Conservation (phyloP, 2,797 vertebrate species). For the Aeoliscus strigatus region DNA sequence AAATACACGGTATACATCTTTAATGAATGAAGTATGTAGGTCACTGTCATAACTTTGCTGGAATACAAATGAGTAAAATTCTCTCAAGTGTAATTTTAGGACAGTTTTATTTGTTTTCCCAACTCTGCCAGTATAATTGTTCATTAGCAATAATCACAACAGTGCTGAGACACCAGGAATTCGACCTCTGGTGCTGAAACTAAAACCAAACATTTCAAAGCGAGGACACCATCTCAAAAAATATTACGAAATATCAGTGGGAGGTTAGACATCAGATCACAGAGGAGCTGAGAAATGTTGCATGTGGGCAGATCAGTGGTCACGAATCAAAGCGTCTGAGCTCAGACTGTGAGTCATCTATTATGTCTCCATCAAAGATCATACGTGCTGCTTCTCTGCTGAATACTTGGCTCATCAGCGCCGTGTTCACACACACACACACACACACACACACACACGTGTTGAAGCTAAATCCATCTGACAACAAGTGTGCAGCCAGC, state of each 20-base stretch:
- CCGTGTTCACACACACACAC: conserved; percentile 2
- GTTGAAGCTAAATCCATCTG: not conserved
- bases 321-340: conserved; percentile 35
- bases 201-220: too few species aligned
- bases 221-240: not conserved
- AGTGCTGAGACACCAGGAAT: too few species aligned
- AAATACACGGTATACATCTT: too few species aligned
- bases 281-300: conserved; percentile 3
- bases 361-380: conserved; percentile 25
- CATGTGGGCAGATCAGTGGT: conserved; percentile 44
- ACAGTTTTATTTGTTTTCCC: too few species aligned
- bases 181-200: too few species aligned
- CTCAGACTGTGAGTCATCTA: conserved; percentile 34
- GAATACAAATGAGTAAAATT: too few species aligned
- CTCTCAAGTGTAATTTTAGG: too few species aligned
- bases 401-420: not conserved
- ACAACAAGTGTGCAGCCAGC: too few species aligned
- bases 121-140: too few species aligned
- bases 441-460: not conserved
- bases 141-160: too few species aligned
- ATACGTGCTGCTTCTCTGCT: conserved; percentile 19
- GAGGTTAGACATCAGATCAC: conserved; percentile 28
- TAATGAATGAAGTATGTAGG: too few species aligned
- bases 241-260: conserved; percentile 12
- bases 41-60: too few species aligned